Percentiles rank a stretch among this genome's conserved stretches.
Evolutionary conservation across 2,113 vertebrate genomes (phyloP).

Genomic region (Ovis aries): DNA sequence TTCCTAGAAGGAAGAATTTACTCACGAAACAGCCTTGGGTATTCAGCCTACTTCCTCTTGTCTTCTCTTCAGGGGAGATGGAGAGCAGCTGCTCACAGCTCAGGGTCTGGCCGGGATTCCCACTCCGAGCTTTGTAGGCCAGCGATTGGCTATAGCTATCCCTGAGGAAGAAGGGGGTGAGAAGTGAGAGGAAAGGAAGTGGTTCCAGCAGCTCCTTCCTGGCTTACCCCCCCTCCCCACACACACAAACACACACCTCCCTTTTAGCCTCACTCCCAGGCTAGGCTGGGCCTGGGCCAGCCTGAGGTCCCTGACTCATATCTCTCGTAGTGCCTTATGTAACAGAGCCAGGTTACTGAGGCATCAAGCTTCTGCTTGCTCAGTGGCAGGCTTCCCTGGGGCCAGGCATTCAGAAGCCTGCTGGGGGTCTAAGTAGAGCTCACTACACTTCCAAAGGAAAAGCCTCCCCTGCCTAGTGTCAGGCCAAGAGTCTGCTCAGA

Average conservation of each 20-base stretch:
- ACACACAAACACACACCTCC: not conserved
- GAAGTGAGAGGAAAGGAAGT: conserved; percentile 33
- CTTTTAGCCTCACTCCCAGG: conserved; percentile 27
- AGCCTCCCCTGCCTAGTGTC: not conserved
- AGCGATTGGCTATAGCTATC: not conserved
- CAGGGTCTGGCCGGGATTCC: conserved; percentile 19
- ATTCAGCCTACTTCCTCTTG: conserved; percentile 29
- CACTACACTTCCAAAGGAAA: conserved; percentile 22
- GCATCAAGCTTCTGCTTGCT: conserved; percentile 59
- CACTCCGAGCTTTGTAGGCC: not conserved
- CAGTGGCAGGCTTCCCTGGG: not conserved
- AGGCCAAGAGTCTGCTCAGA: not conserved
- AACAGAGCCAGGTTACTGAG: conserved; percentile 44
- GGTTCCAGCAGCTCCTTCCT: conserved; percentile 27
- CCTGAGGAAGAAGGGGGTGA: conserved; percentile 22
- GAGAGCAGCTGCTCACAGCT: conserved; percentile 34
- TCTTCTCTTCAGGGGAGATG: conserved; percentile 42
- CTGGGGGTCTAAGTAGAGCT: conserved; percentile 22
- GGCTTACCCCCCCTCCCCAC: not conserved
- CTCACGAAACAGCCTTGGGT: conserved; percentile 40
- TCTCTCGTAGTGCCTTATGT: conserved; percentile 28
- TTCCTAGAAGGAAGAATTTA: conserved; percentile 51
- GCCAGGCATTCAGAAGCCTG: conserved; percentile 25
- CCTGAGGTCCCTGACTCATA: conserved; percentile 52
- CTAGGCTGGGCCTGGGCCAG: conserved; percentile 22